Evolutionary conservation across 2,113 vertebrate genomes (phyloP).

Genomic region (Ardeotis arabs): DNA sequence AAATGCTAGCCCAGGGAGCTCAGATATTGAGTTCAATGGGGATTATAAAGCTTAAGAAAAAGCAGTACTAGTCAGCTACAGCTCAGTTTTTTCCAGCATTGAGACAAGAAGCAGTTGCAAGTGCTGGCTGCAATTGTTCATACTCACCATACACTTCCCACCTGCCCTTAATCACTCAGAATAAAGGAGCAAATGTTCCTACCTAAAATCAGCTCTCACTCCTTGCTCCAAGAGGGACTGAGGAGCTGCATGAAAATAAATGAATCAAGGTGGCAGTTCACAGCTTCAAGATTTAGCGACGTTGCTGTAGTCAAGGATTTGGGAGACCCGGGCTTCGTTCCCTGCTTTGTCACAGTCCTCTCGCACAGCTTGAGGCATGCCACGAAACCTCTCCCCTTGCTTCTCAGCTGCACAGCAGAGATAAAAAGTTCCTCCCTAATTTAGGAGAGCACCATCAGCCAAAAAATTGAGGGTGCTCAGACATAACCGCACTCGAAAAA

Average conservation of each 20-base stretch:
- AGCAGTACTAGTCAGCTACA: slow-evolving; percentile 7
- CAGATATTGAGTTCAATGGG: not conserved
- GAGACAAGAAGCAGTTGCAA: not conserved
- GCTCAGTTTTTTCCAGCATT: not conserved
- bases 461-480: not conserved
- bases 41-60: slow-evolving; percentile 47
- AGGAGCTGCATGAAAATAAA: not conserved
- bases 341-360: not conserved
- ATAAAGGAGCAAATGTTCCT: not conserved
- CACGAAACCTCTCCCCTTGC: not conserved
- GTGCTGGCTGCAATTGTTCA: slow-evolving; percentile 5
- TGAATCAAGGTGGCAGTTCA: not conserved
- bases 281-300: not conserved
- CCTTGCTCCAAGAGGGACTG: not conserved
- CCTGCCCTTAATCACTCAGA: not conserved
- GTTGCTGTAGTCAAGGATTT: not conserved
- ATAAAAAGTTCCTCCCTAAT: slow-evolving; percentile 34
- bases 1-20: slow-evolving; percentile 43
- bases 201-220: not conserved
- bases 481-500: not conserved
- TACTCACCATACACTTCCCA: not conserved
- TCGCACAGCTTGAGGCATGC: not conserved
- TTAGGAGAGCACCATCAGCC: not conserved
- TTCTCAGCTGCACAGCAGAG: slow-evolving; percentile 13
- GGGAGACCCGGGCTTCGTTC: not conserved